Evolutionary conservation across 2,888 invertebrate genomes (phyloP), one percentile per base, ranked within the genome.

Genomic region (Plusia festucae): DNA sequence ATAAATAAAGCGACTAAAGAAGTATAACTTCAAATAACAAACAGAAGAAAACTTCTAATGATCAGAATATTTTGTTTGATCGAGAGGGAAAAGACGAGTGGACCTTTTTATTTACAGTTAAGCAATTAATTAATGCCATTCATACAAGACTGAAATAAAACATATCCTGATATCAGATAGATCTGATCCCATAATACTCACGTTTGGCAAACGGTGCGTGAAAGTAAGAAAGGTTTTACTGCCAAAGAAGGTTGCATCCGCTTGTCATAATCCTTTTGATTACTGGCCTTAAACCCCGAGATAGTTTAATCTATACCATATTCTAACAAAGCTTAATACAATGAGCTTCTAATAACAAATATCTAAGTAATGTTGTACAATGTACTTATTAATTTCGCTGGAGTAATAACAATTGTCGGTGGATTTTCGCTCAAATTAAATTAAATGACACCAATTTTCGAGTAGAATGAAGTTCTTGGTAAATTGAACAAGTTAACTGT

Each of bases 391-490:
- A 9, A 30, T 30, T 30, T 30, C 9, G 30, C 46, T 8, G 51
- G 63, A 34, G 55, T 30, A 24, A 57, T 40, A n/a, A 15, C 15
- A 56, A 70, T 57, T 9, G 34, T 56, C 34, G 8, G 16, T 15
- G 6, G 24, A 51, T 24, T 24, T 69, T 49, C 51, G 44, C 34
- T 24, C 24, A 44, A 53, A 70, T 69, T 58, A 34, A 40, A 61
- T 53, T 61, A 58, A 56, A 61, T 55, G 46, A 15, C 49, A 61
- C 73, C 66, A 16, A 7, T 16, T 6, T 46, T 55, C 11, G 20
- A 40, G 46, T 58, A 55, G 24, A 53, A 60, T 67, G 59, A 13
- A 61, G 46, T 63, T 46, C 57, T 44, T 4, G 6, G 20, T 18
- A 13, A 22, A 64, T 52, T 46, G 1, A 34, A 40, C 62, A 27